Conservation (phyloP, 2,113 vertebrate genomes). For the Cettia cetti region DNA sequence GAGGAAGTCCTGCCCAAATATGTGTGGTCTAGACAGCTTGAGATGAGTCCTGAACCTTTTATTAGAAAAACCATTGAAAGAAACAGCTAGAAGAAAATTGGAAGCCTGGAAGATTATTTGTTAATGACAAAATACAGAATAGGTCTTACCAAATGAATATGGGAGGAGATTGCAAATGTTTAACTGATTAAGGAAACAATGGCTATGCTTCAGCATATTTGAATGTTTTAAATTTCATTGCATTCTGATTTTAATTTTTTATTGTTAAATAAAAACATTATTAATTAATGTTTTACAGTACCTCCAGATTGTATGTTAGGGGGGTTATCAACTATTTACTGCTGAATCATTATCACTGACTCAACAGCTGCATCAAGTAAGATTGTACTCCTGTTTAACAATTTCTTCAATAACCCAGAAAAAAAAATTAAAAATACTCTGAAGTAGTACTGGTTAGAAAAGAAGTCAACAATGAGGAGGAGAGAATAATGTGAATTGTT, state of each 20-base stretch:
- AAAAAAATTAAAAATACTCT: background rate
- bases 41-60: background rate
- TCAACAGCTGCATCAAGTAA: background rate
- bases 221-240: background rate
- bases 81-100: background rate
- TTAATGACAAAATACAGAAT: background rate
- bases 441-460: background rate
- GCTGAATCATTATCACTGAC: background rate
- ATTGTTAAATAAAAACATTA: too few relatives aligned
- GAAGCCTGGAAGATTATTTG: background rate
- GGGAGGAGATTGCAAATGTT: background rate
- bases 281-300: background rate
- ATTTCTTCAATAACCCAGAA: background rate
- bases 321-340: background rate
- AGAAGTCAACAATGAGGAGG: background rate
- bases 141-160: background rate
- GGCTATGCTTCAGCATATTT: background rate
- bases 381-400: background rate
- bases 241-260: background rate
- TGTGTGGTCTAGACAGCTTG: background rate
- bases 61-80: background rate
- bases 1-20: background rate
- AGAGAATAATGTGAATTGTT: background rate
- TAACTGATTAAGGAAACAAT: background rate
- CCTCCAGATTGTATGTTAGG: background rate